Evolutionary conservation across 2,113 vertebrate species (phyloP).

Genomic region (Alligator mississippiensis): DNA sequence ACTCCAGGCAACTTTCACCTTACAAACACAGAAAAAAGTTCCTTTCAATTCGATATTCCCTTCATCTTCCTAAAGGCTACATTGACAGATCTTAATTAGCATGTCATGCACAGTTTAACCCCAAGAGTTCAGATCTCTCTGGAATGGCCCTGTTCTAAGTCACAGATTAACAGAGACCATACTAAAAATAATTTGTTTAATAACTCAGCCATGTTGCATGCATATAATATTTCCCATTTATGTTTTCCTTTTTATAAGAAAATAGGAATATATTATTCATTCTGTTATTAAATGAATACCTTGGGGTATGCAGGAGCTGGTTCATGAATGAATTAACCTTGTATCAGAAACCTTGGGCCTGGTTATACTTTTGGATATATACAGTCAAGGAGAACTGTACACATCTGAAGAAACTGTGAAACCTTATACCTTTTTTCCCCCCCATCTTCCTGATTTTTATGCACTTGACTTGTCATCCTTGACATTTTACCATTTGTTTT

Average conservation of each 20-base stretch:
- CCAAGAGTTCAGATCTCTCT: fast-evolving
- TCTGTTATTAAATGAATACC: background rate
- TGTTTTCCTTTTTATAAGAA: background rate
- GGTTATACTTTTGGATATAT: background rate
- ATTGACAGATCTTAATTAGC: background rate
- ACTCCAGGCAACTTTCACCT: background rate
- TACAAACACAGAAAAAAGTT: background rate
- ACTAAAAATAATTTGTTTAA: fast-evolving
- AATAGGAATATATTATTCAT: background rate
- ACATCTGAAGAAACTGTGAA: background rate
- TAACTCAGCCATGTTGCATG: background rate
- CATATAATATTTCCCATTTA: background rate
- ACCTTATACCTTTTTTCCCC: background rate
- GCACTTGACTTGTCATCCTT: background rate
- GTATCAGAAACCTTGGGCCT: background rate
- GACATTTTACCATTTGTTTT: background rate
- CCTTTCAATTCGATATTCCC: fast-evolving
- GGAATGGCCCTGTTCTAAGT: fast-evolving
- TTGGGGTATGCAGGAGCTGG: background rate
- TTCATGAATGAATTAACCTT: background rate
- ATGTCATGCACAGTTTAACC: background rate
- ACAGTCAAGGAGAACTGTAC: no score
- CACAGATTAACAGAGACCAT: fast-evolving
- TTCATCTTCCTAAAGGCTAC: background rate
- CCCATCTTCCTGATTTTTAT: fast-evolving